Evolutionary conservation across 2,888 invertebrate species (phyloP).

Genomic region (Quadriops clusia): DNA sequence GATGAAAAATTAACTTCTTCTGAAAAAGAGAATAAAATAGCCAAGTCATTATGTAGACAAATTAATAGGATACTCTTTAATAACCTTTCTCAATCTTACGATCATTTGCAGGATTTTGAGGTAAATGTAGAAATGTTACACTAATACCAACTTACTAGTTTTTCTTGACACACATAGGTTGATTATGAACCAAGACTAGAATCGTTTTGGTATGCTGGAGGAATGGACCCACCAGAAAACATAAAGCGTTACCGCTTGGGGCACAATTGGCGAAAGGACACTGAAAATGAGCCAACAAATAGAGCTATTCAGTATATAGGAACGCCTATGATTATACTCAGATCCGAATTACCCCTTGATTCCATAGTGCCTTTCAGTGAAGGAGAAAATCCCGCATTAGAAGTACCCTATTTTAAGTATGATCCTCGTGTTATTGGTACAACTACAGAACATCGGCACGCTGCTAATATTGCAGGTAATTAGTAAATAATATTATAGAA

Average conservation of each 20-base stretch:
- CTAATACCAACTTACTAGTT: conserved; percentile 8
- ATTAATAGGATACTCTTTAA: conserved; percentile 57
- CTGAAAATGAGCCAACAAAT: conserved; percentile 46
- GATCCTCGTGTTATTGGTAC: conserved; percentile 54
- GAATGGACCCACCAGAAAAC: conserved; percentile 46
- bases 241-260: conserved; percentile 32
- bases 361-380: conserved; percentile 48
- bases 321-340: conserved; percentile 54
- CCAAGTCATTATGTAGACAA: conserved; percentile 48
- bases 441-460: conserved; percentile 44
- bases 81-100: conserved; percentile 43
- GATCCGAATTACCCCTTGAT: conserved; percentile 56
- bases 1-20: conserved; percentile 23
- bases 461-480: conserved; percentile 64
- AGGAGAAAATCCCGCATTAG: conserved; percentile 42
- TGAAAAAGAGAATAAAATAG: conserved; percentile 36
- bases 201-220: conserved; percentile 78
- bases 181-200: conserved; percentile 71
- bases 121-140: conserved; percentile 28
- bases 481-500: conserved; percentile 5
- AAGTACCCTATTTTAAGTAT: conserved; percentile 46
- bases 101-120: conserved; percentile 52
- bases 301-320: conserved; percentile 60
- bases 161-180: no score
- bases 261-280: conserved; percentile 34